Evolutionary conservation across 2,113 vertebrate species (phyloP).

Genomic region (Crotophaga sulcirostris): DNA sequence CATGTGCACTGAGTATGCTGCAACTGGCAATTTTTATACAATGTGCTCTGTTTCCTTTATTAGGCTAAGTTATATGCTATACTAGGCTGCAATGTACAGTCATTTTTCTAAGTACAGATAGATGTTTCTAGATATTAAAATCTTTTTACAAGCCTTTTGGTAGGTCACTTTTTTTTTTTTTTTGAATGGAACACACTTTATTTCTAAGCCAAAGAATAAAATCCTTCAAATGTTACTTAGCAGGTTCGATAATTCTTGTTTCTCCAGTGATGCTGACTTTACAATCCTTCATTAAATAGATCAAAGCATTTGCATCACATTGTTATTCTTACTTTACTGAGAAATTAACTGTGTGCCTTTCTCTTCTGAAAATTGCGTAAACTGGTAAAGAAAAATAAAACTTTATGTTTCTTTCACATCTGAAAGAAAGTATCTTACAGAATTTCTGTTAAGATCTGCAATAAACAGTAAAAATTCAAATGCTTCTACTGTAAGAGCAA

Average conservation of each 20-base stretch:
- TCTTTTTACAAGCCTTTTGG: background rate
- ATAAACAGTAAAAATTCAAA: background rate
- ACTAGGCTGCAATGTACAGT: background rate
- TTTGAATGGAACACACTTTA: background rate
- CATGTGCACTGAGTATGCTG: background rate
- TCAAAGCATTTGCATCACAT: conserved; percentile 20
- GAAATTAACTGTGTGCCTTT: background rate
- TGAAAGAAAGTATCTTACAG: background rate
- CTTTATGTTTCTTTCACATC: background rate
- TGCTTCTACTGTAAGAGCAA: background rate
- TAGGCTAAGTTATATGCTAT: background rate
- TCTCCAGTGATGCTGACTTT: conserved; percentile 9
- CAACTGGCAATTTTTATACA: background rate
- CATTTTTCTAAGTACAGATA: background rate
- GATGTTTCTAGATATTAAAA: background rate
- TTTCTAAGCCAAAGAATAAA: background rate
- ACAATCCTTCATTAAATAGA: conserved; percentile 28
- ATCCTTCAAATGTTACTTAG: conserved; percentile 9
- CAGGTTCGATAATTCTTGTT: conserved; percentile 26
- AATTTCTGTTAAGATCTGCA: background rate
- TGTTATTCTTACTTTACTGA: conserved; percentile 31
- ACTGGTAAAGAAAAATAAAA: background rate
- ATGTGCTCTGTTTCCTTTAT: background rate
- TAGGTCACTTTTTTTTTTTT: background rate
- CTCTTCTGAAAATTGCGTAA: conserved; percentile 8